phyloP scores from a whole-genome alignment of 2,888 invertebrate genomes.

The Chrysotoxum bicinctum region DNA sequence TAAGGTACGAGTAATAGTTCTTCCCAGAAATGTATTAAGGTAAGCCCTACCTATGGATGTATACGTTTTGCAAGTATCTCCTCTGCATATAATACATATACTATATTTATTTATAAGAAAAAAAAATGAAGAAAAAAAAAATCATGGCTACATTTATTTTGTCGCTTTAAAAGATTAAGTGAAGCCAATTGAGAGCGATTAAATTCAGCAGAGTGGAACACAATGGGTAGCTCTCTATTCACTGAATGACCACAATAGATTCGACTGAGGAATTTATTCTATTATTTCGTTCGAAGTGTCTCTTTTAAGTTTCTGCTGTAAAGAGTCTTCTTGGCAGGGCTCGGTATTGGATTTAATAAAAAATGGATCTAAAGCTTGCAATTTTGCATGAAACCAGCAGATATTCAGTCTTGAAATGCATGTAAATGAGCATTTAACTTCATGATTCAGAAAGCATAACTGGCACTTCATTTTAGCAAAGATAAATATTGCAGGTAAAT shows the following conservation, averaged over 20 bases:
- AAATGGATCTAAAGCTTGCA: too few relatives aligned
- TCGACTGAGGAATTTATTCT: slow-evolving; percentile 23
- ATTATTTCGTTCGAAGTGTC: slow-evolving; percentile 10
- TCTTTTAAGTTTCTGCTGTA: slow-evolving; percentile 10
- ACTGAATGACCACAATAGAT: slow-evolving; percentile 16
- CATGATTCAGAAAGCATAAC: too few relatives aligned
- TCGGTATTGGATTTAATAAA: neutral
- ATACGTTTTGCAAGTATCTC: too few relatives aligned
- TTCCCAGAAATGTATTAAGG: too few relatives aligned
- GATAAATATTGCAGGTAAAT: too few relatives aligned
- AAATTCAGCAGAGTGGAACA: slow-evolving; percentile 53
- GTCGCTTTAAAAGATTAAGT: slow-evolving; percentile 51
- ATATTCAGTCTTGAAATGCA: too few relatives aligned
- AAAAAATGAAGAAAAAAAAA: neutral
- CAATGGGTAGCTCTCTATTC: slow-evolving; percentile 26
- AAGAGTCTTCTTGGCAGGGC: neutral
- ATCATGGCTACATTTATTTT: slow-evolving; percentile 43
- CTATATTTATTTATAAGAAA: neutral
- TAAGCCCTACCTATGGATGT: too few relatives aligned
- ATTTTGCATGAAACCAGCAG: too few relatives aligned
- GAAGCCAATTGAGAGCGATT: slow-evolving; percentile 53
- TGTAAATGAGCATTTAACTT: too few relatives aligned
- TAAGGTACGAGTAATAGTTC: too few relatives aligned
- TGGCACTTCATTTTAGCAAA: too few relatives aligned
- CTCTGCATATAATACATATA: too few relatives aligned